Evolutionary conservation across 2,797 vertebrate species (phyloP).

Genomic region (Lerista edwardsae): DNA sequence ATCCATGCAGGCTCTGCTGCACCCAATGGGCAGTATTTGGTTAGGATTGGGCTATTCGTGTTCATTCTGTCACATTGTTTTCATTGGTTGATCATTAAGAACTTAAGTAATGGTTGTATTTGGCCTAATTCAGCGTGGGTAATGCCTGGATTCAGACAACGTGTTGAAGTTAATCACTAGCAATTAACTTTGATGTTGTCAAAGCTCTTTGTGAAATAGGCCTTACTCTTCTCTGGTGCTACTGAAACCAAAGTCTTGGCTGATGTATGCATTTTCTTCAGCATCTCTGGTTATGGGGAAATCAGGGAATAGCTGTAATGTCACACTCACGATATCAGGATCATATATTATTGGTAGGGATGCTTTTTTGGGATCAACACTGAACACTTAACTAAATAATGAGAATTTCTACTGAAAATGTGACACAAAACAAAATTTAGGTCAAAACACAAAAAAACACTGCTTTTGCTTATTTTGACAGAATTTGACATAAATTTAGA

Average conservation of each 20-base stretch:
- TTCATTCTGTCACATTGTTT: not conserved
- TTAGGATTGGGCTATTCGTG: no score
- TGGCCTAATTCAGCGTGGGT: not conserved
- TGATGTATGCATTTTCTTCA: not conserved
- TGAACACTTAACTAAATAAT: no score
- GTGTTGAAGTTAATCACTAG: not conserved
- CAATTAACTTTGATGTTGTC: not conserved
- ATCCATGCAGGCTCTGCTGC: no score
- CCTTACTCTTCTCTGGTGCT: not conserved
- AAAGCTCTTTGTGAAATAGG: not conserved
- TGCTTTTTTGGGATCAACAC: no score
- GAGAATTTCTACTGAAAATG: no score
- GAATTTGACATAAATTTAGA: no score
- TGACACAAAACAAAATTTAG: no score
- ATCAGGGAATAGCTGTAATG: conserved; percentile 25
- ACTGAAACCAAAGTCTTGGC: not conserved
- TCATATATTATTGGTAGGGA: not conserved
- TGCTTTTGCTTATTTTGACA: no score
- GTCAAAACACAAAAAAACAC: no score
- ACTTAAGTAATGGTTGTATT: not conserved
- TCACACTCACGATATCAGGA: not conserved
- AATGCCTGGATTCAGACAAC: not conserved
- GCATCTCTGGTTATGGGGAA: conserved; percentile 12
- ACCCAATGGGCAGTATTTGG: no score
- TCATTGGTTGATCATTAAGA: not conserved